Base-by-base conservation (phyloP, 2,113 vertebrate genomes). In the Ammodytes dubius region DNA sequence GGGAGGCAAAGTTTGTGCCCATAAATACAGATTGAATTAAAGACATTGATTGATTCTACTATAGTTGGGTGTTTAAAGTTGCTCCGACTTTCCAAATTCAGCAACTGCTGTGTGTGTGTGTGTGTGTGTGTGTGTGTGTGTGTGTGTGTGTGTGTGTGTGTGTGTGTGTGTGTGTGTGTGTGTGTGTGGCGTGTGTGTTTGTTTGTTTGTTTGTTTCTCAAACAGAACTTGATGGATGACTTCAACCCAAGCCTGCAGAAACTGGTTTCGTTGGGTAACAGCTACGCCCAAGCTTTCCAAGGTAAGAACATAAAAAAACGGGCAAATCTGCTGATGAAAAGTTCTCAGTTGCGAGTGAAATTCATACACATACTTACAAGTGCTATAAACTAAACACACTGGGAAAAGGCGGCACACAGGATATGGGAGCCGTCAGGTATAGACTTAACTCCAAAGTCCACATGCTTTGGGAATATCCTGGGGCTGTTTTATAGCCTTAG, bases 201-300 rank as follows among this genome's bases (percentile, higher is more conserved):
- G 47, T 87, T 70, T 83, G 17, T 61, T 17, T 70, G 43, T 61
- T 37, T 77, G 40, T 91, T 64, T 84, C 12, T n/a, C 0, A 68
- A 79, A 71, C 93, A 99, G 98, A 97, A 83, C 75, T 95, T 99
- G 84, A 91, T 96, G 94, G 96, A 98, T 37, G 96, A 97, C 83
- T 98, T 99, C 90, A 99, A 99, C 86, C 98, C 97, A 0, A 95
- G 96, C 5, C 91, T 99, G 67, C 96, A 97, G 93, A 97, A 96
- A 75, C 94, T 99, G 89, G 96, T 97, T 19, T 96, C 95, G 70
- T 94, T 99, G 58, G 98, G 98, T 0, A 96, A 96, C 91, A 97
- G 96, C 87, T 99, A 98, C 77, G 73, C 96, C n/a, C 95, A 94
- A 49, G 97, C 97, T 70, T 98, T 98, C 77, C 95, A 96, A 0